Percentiles rank a stretch among this genome's conserved stretches.
Conservation (phyloP, 2,888 invertebrate species). For the Candidula unifasciata region DNA sequence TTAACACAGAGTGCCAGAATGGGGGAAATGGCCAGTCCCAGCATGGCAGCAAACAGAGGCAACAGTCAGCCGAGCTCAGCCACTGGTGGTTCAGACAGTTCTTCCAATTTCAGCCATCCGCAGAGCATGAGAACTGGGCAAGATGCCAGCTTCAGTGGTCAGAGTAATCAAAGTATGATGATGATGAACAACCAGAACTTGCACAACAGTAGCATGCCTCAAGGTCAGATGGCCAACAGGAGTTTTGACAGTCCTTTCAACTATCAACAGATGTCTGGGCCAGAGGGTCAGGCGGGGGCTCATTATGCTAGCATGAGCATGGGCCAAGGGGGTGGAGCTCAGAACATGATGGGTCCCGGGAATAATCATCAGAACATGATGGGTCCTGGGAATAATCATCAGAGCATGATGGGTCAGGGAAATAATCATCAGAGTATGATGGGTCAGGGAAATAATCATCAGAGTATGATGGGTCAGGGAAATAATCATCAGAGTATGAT, state of each 20-base stretch:
- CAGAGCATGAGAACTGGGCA: conserved; percentile 4
- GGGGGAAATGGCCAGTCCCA: neutral
- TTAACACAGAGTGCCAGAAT: neutral
- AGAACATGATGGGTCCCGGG: conserved; percentile 12
- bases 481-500: conserved; percentile 3
- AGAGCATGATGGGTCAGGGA: neutral
- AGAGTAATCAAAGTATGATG: neutral
- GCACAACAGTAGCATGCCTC: neutral
- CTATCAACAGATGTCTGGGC: neutral
- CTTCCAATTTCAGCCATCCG: neutral
- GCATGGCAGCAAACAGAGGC: conserved; percentile 16
- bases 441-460: neutral
- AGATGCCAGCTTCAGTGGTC: neutral
- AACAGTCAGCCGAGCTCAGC: neutral
- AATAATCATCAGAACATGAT: conserved; percentile 1
- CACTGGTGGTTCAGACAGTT: neutral
- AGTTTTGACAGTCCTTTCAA: neutral
- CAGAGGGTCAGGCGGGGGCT: neutral
- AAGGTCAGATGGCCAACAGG: conserved; percentile 3
- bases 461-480: neutral
- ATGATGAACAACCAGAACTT: conserved; percentile 26
- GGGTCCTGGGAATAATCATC: conserved; percentile 11
- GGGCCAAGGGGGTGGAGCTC: neutral
- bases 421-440: neutral
- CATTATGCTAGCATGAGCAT: neutral